Evolutionary conservation across 2,113 vertebrate species (phyloP).

Genomic region (Eidolon helvum): DNA sequence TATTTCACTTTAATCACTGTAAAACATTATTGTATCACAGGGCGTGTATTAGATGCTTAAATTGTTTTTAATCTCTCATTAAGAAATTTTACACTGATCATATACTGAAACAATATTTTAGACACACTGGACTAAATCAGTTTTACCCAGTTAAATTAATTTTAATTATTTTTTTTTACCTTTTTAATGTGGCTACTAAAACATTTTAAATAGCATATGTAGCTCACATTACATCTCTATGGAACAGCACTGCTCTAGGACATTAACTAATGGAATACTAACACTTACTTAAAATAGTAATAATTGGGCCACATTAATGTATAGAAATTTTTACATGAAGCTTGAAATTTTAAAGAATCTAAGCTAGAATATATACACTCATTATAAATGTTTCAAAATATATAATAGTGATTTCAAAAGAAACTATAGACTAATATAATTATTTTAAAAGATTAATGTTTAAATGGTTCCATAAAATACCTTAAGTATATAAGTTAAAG

Average conservation of each 20-base stretch:
- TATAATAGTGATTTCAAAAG: neutral
- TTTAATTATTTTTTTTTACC: neutral
- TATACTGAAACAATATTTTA: neutral
- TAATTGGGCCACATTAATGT: neutral
- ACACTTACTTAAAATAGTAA: neutral
- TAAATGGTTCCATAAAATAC: neutral
- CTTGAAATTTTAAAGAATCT: slow-evolving; percentile 21
- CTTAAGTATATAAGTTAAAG: neutral
- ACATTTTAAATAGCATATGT: neutral
- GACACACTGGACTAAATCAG: neutral
- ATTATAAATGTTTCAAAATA: slow-evolving; percentile 21
- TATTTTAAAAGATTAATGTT: neutral
- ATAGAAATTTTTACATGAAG: neutral
- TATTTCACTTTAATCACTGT: neutral
- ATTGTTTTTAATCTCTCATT: neutral
- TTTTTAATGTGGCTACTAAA: neutral
- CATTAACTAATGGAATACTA: neutral
- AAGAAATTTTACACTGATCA: neutral
- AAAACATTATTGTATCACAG: neutral
- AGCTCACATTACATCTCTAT: neutral
- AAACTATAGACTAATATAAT: neutral
- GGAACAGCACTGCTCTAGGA: neutral
- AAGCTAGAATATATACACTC: neutral
- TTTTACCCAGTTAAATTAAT: neutral
- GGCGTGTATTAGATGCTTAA: neutral